Conservation (phyloP, 2,888 invertebrate species). For the Caenorhabditis macrosperma region DNA sequence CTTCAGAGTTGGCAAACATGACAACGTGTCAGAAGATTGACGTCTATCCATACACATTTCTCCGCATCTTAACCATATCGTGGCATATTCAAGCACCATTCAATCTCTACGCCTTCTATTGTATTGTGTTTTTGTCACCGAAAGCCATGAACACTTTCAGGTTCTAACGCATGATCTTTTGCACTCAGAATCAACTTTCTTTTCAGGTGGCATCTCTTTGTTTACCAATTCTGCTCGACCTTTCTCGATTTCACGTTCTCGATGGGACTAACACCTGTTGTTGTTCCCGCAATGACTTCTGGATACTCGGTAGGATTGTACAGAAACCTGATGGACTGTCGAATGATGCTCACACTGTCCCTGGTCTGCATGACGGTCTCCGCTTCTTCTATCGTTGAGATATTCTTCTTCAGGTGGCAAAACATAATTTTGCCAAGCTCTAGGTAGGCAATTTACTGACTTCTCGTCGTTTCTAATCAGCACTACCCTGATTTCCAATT, state of each 20-base stretch:
- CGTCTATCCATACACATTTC: conserved; percentile 31
- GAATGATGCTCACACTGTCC: conserved; percentile 33
- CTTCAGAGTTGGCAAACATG: conserved; percentile 45
- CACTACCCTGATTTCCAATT: too few relatives aligned
- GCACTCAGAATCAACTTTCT: not conserved
- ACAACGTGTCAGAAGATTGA: conserved; percentile 43
- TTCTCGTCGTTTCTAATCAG: too few relatives aligned
- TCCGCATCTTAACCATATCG: conserved; percentile 22
- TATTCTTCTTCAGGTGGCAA: conserved; percentile 50
- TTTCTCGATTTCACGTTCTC: conserved; percentile 45
- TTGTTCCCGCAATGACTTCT: conserved; percentile 30
- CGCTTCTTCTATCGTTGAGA: conserved; percentile 33
- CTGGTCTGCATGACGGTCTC: conserved; percentile 44
- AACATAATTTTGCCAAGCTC: conserved; percentile 38
- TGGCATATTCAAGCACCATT: conserved; percentile 53
- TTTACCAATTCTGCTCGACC: conserved; percentile 35
- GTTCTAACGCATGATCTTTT: too few relatives aligned
- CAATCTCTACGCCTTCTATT: conserved; percentile 44
- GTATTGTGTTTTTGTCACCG: conserved; percentile 44
- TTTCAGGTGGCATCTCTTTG: conserved; percentile 39
- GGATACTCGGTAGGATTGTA: conserved; percentile 38
- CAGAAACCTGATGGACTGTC: conserved; percentile 25
- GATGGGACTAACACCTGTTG: conserved; percentile 43
- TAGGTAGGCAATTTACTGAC: conserved; percentile 10
- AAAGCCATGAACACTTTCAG: conserved; percentile 44